Conservation (phyloP, 2,888 invertebrate species). For the Rhyacophila evoluta region DNA sequence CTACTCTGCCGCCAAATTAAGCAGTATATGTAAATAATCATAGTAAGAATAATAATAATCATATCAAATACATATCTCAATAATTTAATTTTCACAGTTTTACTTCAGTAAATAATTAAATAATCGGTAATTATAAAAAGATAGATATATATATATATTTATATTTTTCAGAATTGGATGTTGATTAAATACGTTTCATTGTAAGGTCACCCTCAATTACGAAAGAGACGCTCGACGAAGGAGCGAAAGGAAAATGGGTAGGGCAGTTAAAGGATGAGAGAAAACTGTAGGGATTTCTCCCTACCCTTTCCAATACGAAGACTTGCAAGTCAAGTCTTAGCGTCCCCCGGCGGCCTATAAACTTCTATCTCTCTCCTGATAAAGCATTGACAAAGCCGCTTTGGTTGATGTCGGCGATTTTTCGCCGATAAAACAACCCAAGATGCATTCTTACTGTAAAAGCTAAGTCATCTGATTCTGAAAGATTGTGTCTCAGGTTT, state of each 20-base stretch:
- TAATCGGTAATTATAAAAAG: no score
- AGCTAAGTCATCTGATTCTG: background rate
- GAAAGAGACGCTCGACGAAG: background rate
- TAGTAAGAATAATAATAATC: no score
- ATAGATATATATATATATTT: no score
- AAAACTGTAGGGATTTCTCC: slow-evolving; percentile 8
- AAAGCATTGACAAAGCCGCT: slow-evolving; percentile 28
- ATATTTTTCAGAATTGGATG: no score
- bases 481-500: background rate
- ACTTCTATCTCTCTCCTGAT: slow-evolving; percentile 27
- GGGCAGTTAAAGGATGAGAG: slow-evolving; percentile 24
- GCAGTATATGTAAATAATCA: no score
- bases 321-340: slow-evolving; percentile 4
- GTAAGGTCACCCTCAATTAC: background rate
- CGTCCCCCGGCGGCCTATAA: slow-evolving; percentile 28
- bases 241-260: slow-evolving; percentile 13
- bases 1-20: no score
- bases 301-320: slow-evolving; percentile 2
- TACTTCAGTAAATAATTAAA: no score
- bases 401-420: slow-evolving; percentile 29
- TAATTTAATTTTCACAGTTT: no score
- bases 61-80: no score
- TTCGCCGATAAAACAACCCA: slow-evolving; percentile 29
- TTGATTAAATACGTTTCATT: no score
- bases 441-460: background rate